Evolutionary conservation across 2,113 vertebrate genomes (phyloP), one percentile per base, ranked within the genome.

Genomic region (Bambusicola thoracicus): DNA sequence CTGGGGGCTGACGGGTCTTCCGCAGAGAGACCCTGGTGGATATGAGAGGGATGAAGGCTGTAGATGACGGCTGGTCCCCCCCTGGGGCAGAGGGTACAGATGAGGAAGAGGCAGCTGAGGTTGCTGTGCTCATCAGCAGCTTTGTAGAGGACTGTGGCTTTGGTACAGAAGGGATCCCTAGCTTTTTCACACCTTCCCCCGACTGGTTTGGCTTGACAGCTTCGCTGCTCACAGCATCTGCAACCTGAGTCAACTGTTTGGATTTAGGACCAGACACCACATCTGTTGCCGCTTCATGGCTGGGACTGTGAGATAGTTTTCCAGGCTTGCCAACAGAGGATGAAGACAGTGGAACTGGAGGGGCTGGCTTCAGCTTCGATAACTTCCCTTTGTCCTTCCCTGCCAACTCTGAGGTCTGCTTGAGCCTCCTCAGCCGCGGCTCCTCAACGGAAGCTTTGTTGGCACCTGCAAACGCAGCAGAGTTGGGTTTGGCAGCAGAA

Each of bases 11-110:
- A 10, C 99, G 98, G 14, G 99, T 99, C 94, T 99, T 99, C 78
- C 99, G 98, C 51, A 99, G 98, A 0, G 99, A 99, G 25, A 98
- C 99, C 0, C 99, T 97, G 38, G 99, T 99, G 58, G 98, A 98
- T 67, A 99, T 98, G 61, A 99, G 97, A 6, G 99, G 99, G 94
- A 99, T 99, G 95, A 99, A 99, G 91, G 99, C 98, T 0, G 98
- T 98, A 44, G 97, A 96, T 1, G 97, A 97, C 0, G 94, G 92
- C 83, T 96, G 98, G 21, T 99, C 98, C 8, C 96, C 95, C 0
- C 95, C 55, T 9, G 96, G 81, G 85, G 89, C 55, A 0, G 95
- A 87, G 15, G 97, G 46, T 3, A 92, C 4, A 6, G 96, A 55
- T 0, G 97, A 94, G 61, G 98, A 94, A 2, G 92, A 8, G 4